Base-by-base conservation (phyloP, 1,140 invertebrate species). In the Arctopsyche grandis region DNA sequence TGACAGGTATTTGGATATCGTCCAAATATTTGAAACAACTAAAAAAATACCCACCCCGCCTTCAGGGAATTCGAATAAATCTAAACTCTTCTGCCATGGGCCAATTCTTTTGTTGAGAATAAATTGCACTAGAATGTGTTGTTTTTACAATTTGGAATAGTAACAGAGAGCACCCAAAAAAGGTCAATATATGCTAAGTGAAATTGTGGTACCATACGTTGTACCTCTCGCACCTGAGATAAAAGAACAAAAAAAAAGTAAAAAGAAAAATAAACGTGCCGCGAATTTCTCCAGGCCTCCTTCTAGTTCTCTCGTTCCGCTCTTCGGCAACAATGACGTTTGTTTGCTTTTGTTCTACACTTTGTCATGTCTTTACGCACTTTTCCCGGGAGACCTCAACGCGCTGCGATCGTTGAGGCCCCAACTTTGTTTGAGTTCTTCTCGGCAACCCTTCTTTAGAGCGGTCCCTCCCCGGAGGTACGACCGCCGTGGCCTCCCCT, bases 341-440 rank as follows among this genome's bases (percentile, higher is more conserved):
- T 76, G 74, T 76, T 76, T 76, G 74, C 74, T 74, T 74, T 74
- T 74, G 71, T 74, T 74, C 71, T 74, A 76, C 74, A 76, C 74
- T 76, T 76, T 76, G 74, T 76, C 74, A 43, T 76, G 29, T 63
- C 56, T 63, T 26, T 63, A 60, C 73, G 73, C 48, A 75, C 74
- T 76, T 76, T 76, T 76, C 74, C 74, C 74, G 43, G n/a, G 29
- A 74, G 71, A 74, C 60, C 48, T 52, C 48, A 52, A 52, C 48
- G 48, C 48, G 3, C 16, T 12, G 12, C 48, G 1, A 1, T 52
- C 16, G 3, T 21, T 5, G 9, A 26, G 44, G 70, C 38, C 9
- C n/a, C 14, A 76, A 76, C n/a, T 76, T 76, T 76, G 74, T 76
- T 76, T 76, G 74, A 76, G 74, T 76, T 63, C 52, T 63, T 43